A percentile compares a stretch with the other conserved stretches of the same genome.
These are phyloP conservation scores for Ianthella basta DNA, from an alignment of 37 sponge, comb jelly and placozoan genomes.

Conservation along the genomic window DNA sequence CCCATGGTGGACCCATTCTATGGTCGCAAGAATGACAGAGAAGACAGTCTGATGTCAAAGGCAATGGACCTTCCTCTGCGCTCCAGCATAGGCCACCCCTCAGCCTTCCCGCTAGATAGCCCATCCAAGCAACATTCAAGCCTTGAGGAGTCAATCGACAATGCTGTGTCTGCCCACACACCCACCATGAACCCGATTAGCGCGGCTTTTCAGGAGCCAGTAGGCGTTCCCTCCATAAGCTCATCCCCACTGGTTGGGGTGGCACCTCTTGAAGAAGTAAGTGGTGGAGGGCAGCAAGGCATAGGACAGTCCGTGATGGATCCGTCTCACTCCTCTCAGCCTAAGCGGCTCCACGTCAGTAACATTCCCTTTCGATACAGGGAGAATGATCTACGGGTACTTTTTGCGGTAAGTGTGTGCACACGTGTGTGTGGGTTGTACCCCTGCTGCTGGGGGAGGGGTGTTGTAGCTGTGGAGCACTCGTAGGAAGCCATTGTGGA, in stretches of 20 bases:
- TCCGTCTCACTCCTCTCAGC: constrained; percentile 16
- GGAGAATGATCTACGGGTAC: constrained; percentile 82
- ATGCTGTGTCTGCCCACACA: constrained; percentile 6
- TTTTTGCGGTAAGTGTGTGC: constrained; percentile 83
- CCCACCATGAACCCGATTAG: constrained; percentile 15
- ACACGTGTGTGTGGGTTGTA: background rate
- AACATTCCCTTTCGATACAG: constrained; percentile 95
- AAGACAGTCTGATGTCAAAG: background rate
- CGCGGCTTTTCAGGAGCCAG: background rate
- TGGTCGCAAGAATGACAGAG: background rate
- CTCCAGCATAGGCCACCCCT: background rate
- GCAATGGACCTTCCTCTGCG: constrained; percentile 17
- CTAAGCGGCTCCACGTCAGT: constrained; percentile 91
- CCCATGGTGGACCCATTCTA: background rate
- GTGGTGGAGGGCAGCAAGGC: background rate
- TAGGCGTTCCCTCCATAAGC: background rate
- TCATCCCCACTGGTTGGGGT: background rate
- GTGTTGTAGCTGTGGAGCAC: too few species aligned
- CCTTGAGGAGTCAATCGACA: constrained; percentile 32
- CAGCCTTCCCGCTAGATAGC: background rate
- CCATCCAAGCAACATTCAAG: constrained; percentile 27
- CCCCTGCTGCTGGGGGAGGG: too few species aligned
- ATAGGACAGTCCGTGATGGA: background rate
- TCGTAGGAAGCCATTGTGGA: too few species aligned
- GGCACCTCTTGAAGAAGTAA: background rate